Percentiles rank a stretch among this genome's conserved stretches.
Conservation (phyloP, 2,113 vertebrate genomes). For the Todiramphus chloris region DNA sequence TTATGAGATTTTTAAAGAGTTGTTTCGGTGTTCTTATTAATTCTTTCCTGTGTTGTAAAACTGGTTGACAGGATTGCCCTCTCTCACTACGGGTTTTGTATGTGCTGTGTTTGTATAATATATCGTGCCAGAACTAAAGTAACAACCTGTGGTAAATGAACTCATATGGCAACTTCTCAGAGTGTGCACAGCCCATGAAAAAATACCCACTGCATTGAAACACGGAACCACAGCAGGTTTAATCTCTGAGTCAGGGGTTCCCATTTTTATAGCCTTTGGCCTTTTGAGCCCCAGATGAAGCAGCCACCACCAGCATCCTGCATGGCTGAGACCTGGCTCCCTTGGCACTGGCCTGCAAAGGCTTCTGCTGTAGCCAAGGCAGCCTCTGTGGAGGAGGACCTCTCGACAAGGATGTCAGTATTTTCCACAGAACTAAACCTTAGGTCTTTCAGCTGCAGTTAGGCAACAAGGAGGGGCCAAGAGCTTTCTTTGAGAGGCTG, state of each 20-base stretch:
- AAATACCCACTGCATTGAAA: not conserved
- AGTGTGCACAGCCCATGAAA: not conserved
- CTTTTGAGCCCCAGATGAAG: not conserved
- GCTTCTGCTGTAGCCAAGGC: not conserved
- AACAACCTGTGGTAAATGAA: not conserved
- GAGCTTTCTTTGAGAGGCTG: not conserved
- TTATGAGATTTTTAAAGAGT: not conserved
- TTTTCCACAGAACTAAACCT: not conserved
- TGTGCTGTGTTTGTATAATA: not conserved
- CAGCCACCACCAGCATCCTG: not conserved
- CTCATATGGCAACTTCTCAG: not conserved
- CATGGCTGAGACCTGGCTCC: rapidly evolving
- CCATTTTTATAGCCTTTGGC: not conserved
- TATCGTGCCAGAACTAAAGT: not conserved
- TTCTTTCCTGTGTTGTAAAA: not conserved
- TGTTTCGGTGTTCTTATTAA: not conserved
- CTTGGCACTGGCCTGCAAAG: not conserved
- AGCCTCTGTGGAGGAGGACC: not conserved
- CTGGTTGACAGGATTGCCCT: not conserved
- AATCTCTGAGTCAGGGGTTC: not conserved
- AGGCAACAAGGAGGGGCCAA: not conserved
- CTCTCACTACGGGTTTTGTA: not conserved
- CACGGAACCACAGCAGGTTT: not conserved
- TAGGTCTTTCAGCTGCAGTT: not conserved
- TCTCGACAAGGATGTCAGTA: not conserved